Evolutionary conservation across 2,888 invertebrate genomes (phyloP), one percentile per base, ranked within the genome.

Genomic region (Melanostoma scalare): DNA sequence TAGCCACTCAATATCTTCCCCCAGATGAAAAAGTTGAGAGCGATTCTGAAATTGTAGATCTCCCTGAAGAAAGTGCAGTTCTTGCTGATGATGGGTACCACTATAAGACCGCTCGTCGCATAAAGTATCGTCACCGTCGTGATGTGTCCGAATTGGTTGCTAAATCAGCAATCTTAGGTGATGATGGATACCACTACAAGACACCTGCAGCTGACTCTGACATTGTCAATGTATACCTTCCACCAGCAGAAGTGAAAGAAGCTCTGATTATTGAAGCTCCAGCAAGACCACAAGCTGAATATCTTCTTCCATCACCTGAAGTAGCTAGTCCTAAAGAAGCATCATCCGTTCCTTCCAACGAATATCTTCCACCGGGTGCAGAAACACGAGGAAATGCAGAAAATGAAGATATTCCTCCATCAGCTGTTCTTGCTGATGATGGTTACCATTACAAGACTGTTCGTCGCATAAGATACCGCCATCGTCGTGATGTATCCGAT

Each of bases 141-240:
- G 76, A 77, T 31, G 76, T 71, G 3, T 77, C 76, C 20, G 69
- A 77, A 40, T 40, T 69, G 8, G 55, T 36, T 9, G 48, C 61
- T 31, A 69, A 76, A 30, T 68, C 68, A 0, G 53, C 68, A 5
- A 55, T 86, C 4, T 69, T 89, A 4, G 76, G 87, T 6, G 86
- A 72, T 2, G 89, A 89, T 85, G 89, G 89, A 44, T 89, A 89
- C 63, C 89, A 89, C 60, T 89, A 89, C 53, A 87, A 81, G 35
- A 71, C 85, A n/a, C 90, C 89, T 9, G 48, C 36, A 46, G 77
- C 48, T 1, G 10, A 46, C 1, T 31, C 36, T 1, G 40, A 42
- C 9, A 9, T 60, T 31, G 46, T 82, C 36, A 88, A 87, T 9
- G 56, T 75, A 8, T 87, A 87, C 48, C 65, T 87, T 33, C 84